Evolutionary conservation across 2,797 vertebrate species (phyloP).

Genomic region (Denticeps clupeoides): DNA sequence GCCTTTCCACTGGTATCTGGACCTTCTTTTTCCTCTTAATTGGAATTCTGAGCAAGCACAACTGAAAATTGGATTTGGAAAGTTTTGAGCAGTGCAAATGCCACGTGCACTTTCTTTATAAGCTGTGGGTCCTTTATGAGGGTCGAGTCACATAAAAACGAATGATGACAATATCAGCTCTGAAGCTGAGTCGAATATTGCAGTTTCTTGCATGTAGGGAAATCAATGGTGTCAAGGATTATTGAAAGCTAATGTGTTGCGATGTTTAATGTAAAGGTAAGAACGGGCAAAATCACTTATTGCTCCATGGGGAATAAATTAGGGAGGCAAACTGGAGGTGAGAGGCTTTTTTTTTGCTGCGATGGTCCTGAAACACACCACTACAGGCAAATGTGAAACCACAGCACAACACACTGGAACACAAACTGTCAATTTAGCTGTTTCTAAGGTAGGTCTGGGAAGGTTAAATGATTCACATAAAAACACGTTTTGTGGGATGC

Average conservation of each 20-base stretch:
- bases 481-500: too few species aligned
- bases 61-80: constrained; percentile 41
- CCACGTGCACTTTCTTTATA: constrained; percentile 30
- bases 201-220: constrained; percentile 86
- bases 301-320: constrained; percentile 77
- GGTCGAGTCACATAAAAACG: constrained; percentile 50
- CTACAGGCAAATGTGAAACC: too few species aligned
- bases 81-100: constrained; percentile 50
- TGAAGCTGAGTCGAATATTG: constrained; percentile 72
- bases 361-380: constrained; percentile 10
- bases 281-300: constrained; percentile 63
- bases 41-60: constrained; percentile 34
- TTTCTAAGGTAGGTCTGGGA: too few species aligned
- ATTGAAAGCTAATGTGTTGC: constrained; percentile 83
- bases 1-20: too few species aligned
- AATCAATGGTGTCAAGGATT: constrained; percentile 78
- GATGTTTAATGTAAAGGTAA: constrained; percentile 76
- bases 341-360: constrained; percentile 74
- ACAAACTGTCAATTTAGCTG: too few species aligned
- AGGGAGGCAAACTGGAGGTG: constrained; percentile 55
- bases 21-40: constrained; percentile 17
- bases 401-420: too few species aligned
- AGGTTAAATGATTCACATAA: too few species aligned
- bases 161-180: constrained; percentile 66
- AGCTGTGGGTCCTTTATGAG: constrained; percentile 33